phyloP scores from a whole-genome alignment of 2,113 vertebrate species.

The Eleginops maclovinus region DNA sequence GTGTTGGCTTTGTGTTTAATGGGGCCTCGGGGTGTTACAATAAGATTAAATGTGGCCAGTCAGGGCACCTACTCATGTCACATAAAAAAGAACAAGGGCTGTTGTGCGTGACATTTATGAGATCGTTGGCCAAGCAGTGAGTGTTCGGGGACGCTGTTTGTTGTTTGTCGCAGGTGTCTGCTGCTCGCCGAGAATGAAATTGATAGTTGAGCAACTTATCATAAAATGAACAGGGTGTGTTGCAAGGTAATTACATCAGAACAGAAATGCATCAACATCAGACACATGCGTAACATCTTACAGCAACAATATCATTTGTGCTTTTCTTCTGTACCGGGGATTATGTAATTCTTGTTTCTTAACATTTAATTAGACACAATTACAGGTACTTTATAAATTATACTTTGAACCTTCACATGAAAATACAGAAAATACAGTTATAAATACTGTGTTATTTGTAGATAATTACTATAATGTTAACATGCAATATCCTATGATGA shows the following conservation, averaged over 20 bases:
- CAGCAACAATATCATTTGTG: not conserved
- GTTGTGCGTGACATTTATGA: slow-evolving; percentile 71
- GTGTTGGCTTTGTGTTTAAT: slow-evolving; percentile 69
- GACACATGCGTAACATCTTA: not conserved
- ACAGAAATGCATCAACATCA: not conserved
- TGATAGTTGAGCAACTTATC: slow-evolving; percentile 42
- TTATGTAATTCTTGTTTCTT: not conserved
- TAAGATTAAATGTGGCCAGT: slow-evolving; percentile 76
- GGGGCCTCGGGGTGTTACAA: slow-evolving; percentile 67
- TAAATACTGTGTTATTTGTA: not conserved
- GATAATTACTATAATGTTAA: slow-evolving; percentile 13
- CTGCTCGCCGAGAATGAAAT: slow-evolving; percentile 26
- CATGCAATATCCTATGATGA: not conserved
- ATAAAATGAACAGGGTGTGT: slow-evolving; percentile 43
- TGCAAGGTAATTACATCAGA: slow-evolving; percentile 49
- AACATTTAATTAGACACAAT: slow-evolving; percentile 5
- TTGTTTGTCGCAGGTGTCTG: slow-evolving; percentile 61
- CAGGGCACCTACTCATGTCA: slow-evolving; percentile 67
- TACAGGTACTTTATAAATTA: not conserved
- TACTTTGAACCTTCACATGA: not conserved
- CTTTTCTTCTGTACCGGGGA: not conserved
- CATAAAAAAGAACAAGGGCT: slow-evolving; percentile 77
- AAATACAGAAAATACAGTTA: not conserved
- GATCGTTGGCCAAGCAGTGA: slow-evolving; percentile 54
- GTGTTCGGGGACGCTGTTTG: slow-evolving; percentile 61